phyloP scores from a whole-genome alignment of 2,113 vertebrate genomes.

The Nicator chloris region DNA sequence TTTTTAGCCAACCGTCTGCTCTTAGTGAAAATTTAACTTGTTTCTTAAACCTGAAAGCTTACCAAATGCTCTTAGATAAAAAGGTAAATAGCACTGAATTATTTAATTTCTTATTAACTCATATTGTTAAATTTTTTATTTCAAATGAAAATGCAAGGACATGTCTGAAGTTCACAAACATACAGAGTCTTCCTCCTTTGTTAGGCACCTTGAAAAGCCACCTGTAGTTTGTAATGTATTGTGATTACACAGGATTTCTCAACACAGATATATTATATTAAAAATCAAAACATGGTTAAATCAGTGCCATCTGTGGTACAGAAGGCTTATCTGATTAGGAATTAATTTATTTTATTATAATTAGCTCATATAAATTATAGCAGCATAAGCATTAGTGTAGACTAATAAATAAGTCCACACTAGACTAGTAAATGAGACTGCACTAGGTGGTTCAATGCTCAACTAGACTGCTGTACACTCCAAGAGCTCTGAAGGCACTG shows the following conservation, averaged over 20 bases:
- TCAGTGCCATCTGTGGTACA: neutral
- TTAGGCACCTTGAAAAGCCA: neutral
- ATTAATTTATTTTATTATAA: neutral
- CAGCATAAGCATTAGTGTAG: neutral
- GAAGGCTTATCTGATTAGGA: neutral
- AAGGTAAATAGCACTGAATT: neutral
- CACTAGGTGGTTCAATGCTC: neutral
- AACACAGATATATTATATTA: neutral
- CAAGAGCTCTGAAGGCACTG: neutral
- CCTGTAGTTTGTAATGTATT: neutral
- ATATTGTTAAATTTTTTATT: neutral
- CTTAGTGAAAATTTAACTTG: neutral
- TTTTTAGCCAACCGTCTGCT: fast-evolving
- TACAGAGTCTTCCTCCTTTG: neutral
- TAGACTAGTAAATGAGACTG: neutral
- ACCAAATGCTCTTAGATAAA: neutral
- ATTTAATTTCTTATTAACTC: neutral
- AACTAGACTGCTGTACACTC: neutral
- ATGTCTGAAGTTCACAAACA: neutral
- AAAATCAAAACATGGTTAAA: neutral
- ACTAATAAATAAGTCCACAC: neutral
- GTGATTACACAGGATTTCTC: neutral
- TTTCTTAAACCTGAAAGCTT: neutral
- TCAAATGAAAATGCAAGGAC: neutral
- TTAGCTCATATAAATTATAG: neutral